phyloP scores from a whole-genome alignment of 2,888 invertebrate genomes.

The Oscheius sp. region DNA sequence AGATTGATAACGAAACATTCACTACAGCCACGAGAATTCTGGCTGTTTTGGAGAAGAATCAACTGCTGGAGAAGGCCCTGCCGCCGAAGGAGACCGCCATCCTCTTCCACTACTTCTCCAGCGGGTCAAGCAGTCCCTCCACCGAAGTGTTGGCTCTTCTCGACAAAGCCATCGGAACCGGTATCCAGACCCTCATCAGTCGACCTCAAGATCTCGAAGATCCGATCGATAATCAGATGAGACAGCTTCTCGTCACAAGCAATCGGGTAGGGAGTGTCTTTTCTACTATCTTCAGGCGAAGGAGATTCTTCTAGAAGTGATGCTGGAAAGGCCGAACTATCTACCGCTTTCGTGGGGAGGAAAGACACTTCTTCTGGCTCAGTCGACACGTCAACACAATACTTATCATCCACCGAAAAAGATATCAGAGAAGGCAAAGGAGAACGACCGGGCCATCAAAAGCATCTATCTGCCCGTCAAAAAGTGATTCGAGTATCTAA shows the following conservation, averaged over 20 bases:
- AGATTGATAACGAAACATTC: not conserved
- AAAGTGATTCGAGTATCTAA: no score
- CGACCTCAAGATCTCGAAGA: constrained; percentile 24
- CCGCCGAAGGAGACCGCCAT: not conserved
- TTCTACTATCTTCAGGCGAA: not conserved
- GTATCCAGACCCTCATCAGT: constrained; percentile 1
- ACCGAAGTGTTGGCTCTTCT: constrained; percentile 16
- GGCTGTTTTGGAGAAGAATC: constrained; percentile 15
- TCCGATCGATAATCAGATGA: constrained; percentile 16
- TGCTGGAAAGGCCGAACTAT: not conserved
- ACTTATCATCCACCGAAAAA: no score
- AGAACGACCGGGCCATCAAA: no score
- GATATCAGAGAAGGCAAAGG: no score
- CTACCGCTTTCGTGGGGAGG: constrained; percentile 18
- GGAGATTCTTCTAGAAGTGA: not conserved
- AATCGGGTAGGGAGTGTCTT: not conserved
- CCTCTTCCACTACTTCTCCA: not conserved
- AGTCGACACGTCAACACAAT: no score
- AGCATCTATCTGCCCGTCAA: no score
- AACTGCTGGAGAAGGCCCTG: constrained; percentile 16
- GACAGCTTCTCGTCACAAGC: not conserved
- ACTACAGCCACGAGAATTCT: constrained; percentile 11
- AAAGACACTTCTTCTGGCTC: not conserved
- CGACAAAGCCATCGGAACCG: constrained; percentile 11
- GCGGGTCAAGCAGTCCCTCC: not conserved